Evolutionary conservation across 2,888 invertebrate genomes (phyloP).

Genomic region (Branchinecta sandiegonensis): DNA sequence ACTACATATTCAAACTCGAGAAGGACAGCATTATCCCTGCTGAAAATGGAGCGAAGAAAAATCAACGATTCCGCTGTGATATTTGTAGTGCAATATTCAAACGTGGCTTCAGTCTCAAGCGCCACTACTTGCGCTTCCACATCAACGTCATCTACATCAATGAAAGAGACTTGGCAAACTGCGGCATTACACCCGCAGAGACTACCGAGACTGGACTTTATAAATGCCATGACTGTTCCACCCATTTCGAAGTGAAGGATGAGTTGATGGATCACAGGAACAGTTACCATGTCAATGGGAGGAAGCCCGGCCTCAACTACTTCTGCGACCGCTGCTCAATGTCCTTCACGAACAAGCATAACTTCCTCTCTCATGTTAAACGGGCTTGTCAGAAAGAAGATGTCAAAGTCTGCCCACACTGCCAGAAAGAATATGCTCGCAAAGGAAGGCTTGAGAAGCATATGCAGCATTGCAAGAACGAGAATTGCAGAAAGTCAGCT

Average conservation of each 20-base stretch:
- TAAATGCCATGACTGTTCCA: conserved; percentile 7
- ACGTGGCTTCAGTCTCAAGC: conserved; percentile 39
- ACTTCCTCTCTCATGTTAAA: conserved; percentile 7
- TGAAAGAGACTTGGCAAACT: conserved; percentile 35
- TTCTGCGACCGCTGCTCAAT: conserved; percentile 12
- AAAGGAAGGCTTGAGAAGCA: conserved; percentile 13
- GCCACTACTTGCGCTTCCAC: conserved; percentile 39
- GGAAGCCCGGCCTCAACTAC: conserved; percentile 8
- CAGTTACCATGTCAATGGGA: conserved; percentile 6
- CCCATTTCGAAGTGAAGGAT: conserved; percentile 1
- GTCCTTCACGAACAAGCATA: not conserved
- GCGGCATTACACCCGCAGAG: conserved; percentile 32
- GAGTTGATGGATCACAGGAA: conserved; percentile 14
- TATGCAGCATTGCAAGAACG: conserved; percentile 15
- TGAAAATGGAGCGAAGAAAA: conserved; percentile 14
- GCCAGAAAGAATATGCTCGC: conserved; percentile 14
- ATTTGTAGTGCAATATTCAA: conserved; percentile 38
- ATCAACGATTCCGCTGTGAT: conserved; percentile 33
- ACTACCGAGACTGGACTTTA: conserved; percentile 9
- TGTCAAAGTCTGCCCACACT: conserved; percentile 6
- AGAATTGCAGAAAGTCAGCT: not conserved
- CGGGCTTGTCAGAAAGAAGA: conserved; percentile 12
- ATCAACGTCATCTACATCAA: conserved; percentile 37
- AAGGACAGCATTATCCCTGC: conserved; percentile 14
- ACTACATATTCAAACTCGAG: conserved; percentile 12